These are phyloP conservation scores for Scophthalmus maximus DNA, from an alignment of 2,113 vertebrate species.

Conservation along the genomic window DNA sequence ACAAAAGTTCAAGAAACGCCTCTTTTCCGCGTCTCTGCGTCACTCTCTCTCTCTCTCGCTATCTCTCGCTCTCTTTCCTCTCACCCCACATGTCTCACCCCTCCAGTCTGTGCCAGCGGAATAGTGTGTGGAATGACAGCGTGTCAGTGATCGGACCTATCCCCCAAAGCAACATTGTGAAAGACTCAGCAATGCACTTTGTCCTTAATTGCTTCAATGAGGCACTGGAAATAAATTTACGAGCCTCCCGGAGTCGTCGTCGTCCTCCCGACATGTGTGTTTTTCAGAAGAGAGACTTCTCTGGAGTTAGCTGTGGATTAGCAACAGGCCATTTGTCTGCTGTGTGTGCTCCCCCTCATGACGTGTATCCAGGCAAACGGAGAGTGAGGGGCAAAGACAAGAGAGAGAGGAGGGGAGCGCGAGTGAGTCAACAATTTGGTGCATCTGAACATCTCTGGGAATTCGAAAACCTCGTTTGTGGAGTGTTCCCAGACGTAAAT, in stretches of 20 bases:
- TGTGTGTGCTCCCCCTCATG: conserved; percentile 34
- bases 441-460: conserved; percentile 71
- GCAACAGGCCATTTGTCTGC: conserved; percentile 53
- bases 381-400: conserved; percentile 31
- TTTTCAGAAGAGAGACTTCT: conserved; percentile 46
- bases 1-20: conserved; percentile 12
- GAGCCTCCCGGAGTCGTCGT: conserved; percentile 57
- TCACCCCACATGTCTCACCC: conserved; percentile 8
- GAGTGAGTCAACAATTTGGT: conserved; percentile 65
- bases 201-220: conserved; percentile 70
- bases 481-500: conserved; percentile 72
- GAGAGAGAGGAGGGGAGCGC: conserved; percentile 18
- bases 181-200: conserved; percentile 71
- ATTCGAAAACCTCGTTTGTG: conserved; percentile 59
- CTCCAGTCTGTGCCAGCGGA: conserved; percentile 40
- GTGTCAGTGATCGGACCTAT: conserved; percentile 62
- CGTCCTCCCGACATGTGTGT: conserved; percentile 50
- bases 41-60: background rate
- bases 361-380: conserved; percentile 58
- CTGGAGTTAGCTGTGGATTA: conserved; percentile 54
- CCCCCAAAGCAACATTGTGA: conserved; percentile 68
- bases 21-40: background rate
- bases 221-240: conserved; percentile 69
- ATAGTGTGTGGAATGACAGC: conserved; percentile 66
- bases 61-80: conserved; percentile 7